A percentile compares a stretch with the other conserved stretches of the same genome.
These are phyloP conservation scores for Hirtodrosophila confusa DNA, from an alignment of 2,888 invertebrate species.

Conservation along the genomic window DNA sequence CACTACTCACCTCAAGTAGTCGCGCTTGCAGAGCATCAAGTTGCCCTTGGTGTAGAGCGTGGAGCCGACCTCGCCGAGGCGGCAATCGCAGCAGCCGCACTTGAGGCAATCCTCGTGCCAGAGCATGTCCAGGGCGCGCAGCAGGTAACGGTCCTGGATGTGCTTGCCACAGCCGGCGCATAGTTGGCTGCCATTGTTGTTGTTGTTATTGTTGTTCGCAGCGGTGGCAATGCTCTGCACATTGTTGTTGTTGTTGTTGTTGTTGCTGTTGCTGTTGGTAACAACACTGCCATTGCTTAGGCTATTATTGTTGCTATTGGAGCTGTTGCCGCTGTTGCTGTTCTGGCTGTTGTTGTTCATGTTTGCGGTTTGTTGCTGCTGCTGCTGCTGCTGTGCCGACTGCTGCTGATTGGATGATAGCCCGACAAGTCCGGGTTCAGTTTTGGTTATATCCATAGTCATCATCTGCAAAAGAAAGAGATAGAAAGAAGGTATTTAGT, in stretches of 20 bases:
- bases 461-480: constrained; percentile 85
- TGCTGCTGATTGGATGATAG: constrained; percentile 78
- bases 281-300: constrained; percentile 63
- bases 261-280: constrained; percentile 48
- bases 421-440: constrained; percentile 86
- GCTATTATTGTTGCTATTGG: constrained; percentile 48
- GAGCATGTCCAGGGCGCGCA: constrained; percentile 95
- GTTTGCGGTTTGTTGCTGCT: constrained; percentile 57
- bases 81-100: constrained; percentile 98
- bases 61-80: constrained; percentile 97
- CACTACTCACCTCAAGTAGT: constrained; percentile 92
- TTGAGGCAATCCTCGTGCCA: constrained; percentile 99
- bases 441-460: constrained; percentile 95
- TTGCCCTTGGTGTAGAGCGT: constrained; percentile 98
- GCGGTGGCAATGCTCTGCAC: constrained; percentile 73
- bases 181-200: constrained; percentile 87
- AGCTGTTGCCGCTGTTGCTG: constrained; percentile 44
- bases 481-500: neutral
- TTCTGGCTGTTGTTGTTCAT: constrained; percentile 57
- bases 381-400: constrained; percentile 52
- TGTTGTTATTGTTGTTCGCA: constrained; percentile 77
- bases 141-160: constrained; percentile 95
- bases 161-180: constrained; percentile 97
- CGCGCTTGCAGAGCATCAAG: constrained; percentile 96
- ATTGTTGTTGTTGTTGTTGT: constrained; percentile 57